Base-by-base conservation (phyloP, 1,140 invertebrate genomes). In the Aphidius gifuensis region DNA sequence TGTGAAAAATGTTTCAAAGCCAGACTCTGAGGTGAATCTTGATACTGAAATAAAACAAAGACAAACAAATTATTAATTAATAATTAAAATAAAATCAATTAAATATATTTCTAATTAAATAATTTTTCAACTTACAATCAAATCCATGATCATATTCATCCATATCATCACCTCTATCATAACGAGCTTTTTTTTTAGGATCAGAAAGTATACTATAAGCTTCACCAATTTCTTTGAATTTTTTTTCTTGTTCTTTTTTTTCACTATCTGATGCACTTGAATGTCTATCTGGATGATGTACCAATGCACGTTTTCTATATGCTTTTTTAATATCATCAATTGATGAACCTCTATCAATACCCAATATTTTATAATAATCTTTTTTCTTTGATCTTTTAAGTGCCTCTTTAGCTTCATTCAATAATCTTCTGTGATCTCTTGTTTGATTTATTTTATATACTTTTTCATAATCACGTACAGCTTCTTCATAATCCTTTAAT, bases 301-400 rank as follows among this genome's bases (percentile, higher is more conserved):
- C 86, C 46, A 94, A 81, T 0, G 93, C 93, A 81, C 90, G 85
- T 79, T 98, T 97, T 77, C 93, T 88, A 74, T 98, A 99, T 7
- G 93, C 93, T 78, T 96, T 96, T 74, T 97, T 98, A 58, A 99
- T 96, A 71, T 98, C 96, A 74, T 97, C 94, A 50, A 93, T 92
- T 3, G 87, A 87, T 5, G 96, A 94, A 73, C 84, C 88, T 70
- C 91, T 92, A 1, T 88, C 83, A 43, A 99, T 83, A 16, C 96
- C 95, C 46, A 99, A 83, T 69, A 97, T 96, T 80, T 97, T 96
- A 73, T 99, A 99, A 80, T 98, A 99, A 78, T 99, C 96, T 84
- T 98, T 99, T 58, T 94, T 91, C 84, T 97, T 97, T 0, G 92
- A 93, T 80, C 86, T 92, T 75, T 94, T 95, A 55, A 97, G 76